These are phyloP conservation scores for Galeopsomyia nigrocyanea DNA, from an alignment of 2,888 invertebrate species.

Conservation along the genomic window DNA sequence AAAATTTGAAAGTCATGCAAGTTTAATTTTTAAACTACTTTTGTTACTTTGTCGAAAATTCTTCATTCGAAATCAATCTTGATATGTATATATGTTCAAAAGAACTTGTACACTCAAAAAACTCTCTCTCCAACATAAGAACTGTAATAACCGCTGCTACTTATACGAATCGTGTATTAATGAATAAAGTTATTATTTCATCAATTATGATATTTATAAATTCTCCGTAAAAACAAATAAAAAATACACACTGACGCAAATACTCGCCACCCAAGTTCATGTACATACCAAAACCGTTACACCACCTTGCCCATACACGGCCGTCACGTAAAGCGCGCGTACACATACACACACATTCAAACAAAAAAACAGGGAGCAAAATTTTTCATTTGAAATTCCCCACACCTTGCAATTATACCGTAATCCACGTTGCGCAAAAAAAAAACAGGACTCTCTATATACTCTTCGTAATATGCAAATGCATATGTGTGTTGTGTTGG, in stretches of 20 bases:
- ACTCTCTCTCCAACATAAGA: not conserved
- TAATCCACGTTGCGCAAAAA: slow-evolving; percentile 66
- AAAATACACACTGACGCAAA: not conserved
- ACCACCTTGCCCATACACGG: not conserved
- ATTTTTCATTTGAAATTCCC: too few species aligned
- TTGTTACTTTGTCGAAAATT: not conserved
- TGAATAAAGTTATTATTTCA: not conserved
- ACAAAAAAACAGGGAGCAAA: too few species aligned
- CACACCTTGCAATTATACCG: slow-evolving; percentile 29
- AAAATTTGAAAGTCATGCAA: too few species aligned
- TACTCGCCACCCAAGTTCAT: not conserved
- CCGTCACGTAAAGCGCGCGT: slow-evolving; percentile 17
- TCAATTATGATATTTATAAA: not conserved
- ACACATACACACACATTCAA: slow-evolving; percentile 1
- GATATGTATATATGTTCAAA: not conserved
- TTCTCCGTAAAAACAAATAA: too few species aligned
- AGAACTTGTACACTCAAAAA: not conserved
- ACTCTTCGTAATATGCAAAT: not conserved
- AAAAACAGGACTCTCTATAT: slow-evolving; percentile 20
- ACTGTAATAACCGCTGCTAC: not conserved
- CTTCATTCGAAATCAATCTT: not conserved
- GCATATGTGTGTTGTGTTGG: not conserved
- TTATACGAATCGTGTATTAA: not conserved
- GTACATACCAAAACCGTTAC: not conserved
- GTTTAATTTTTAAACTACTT: too few species aligned